These are phyloP conservation scores for Crypturellus undulatus DNA, from an alignment of 2,113 vertebrate species.

Conservation along the genomic window DNA sequence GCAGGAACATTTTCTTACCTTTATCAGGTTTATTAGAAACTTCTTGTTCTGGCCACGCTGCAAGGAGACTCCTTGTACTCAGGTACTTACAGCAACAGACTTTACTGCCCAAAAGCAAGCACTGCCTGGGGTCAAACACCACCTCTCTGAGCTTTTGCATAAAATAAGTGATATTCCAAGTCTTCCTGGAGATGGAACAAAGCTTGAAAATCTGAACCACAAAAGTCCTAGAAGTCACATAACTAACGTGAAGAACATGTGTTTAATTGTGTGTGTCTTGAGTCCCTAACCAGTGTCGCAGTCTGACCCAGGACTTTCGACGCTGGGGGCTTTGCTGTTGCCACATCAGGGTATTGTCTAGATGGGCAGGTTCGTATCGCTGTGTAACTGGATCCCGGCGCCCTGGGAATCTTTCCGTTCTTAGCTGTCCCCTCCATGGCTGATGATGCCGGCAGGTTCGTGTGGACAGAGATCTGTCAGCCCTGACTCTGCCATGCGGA, in stretches of 20 bases:
- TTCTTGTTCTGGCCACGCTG: not conserved
- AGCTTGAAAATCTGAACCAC: not conserved
- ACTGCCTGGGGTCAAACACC: not conserved
- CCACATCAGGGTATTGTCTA: not conserved
- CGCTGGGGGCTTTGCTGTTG: not conserved
- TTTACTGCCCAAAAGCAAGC: not conserved
- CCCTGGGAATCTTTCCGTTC: constrained; percentile 68
- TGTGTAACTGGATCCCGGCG: constrained; percentile 67
- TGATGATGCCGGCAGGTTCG: constrained; percentile 55
- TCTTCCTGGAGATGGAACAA: not conserved
- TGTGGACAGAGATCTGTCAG: not conserved
- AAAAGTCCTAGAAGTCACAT: not conserved
- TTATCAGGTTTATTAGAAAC: not conserved
- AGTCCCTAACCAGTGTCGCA: not conserved
- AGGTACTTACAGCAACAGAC: not conserved
- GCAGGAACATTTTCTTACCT: not conserved
- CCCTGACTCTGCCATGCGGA: constrained; percentile 25
- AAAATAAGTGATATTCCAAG: not conserved
- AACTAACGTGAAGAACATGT: accelerated
- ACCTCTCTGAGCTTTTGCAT: not conserved
- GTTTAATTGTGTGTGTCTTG: not conserved
- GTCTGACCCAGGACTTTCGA: not conserved
- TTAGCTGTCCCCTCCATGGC: constrained; percentile 49
- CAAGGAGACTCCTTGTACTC: not conserved
- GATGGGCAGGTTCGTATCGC: not conserved